Evolutionary conservation across 2,113 vertebrate species (phyloP).

Genomic region (Myotis lucifugus): DNA sequence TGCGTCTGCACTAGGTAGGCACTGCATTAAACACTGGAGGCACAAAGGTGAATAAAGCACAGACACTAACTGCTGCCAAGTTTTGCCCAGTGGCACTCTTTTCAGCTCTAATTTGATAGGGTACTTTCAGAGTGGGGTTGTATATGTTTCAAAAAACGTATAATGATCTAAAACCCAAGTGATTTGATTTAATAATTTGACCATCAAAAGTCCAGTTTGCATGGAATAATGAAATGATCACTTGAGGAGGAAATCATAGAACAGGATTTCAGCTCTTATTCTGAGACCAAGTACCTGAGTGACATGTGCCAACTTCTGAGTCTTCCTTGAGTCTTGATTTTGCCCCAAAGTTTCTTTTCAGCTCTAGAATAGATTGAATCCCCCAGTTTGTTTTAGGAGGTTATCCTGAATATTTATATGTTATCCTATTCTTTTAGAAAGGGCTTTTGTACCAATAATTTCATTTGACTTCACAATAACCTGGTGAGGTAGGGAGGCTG

Average conservation of each 20-base stretch:
- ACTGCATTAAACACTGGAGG: background rate
- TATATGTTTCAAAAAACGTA: background rate
- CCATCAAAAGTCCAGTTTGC: background rate
- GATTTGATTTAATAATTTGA: background rate
- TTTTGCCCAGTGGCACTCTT: background rate
- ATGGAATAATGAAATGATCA: background rate
- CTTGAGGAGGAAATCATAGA: background rate
- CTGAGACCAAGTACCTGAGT: background rate
- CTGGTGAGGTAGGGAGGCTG: background rate
- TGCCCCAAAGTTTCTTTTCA: background rate
- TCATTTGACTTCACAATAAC: background rate
- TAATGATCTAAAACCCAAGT: background rate
- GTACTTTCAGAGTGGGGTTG: background rate
- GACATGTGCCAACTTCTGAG: background rate
- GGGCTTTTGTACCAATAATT: background rate
- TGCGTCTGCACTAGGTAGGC: background rate
- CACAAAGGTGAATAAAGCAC: background rate
- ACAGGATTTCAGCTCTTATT: background rate
- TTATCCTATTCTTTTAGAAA: background rate
- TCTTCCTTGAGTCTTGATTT: background rate
- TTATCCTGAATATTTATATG: background rate
- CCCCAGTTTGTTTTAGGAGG: background rate
- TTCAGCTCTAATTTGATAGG: background rate
- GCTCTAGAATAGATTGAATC: background rate
- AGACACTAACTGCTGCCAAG: background rate